A percentile compares a stretch with the other conserved stretches of the same genome.
These are phyloP conservation scores for Agrochola lychnidis DNA, from an alignment of 2,888 invertebrate species.

Conservation along the genomic window DNA sequence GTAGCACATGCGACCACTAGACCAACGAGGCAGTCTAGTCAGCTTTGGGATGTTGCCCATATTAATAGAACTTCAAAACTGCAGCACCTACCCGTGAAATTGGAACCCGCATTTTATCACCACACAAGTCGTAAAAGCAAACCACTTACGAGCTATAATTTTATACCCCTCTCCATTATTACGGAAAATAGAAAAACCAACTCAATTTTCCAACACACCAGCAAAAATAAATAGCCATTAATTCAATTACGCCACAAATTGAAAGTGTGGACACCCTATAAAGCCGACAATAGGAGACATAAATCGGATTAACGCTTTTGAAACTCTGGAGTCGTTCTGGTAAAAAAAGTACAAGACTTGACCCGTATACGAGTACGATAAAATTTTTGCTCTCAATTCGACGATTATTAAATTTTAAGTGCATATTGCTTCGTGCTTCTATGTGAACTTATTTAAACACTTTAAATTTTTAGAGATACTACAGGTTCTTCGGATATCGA, in stretches of 20 bases:
- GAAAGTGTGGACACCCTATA: constrained; percentile 54
- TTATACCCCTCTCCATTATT: constrained; percentile 14
- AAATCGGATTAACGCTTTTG: constrained; percentile 70
- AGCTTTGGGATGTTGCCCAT: neutral
- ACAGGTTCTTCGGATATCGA: no score
- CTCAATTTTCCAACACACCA: constrained; percentile 34
- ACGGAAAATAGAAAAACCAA: constrained; percentile 35
- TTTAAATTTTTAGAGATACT: neutral
- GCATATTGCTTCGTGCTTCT: constrained; percentile 13
- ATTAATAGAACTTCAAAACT: neutral
- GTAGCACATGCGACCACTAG: no score
- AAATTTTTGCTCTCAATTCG: constrained; percentile 17
- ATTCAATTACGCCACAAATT: constrained; percentile 37
- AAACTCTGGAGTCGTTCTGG: constrained; percentile 60
- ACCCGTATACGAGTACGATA: constrained; percentile 29
- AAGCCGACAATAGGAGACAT: constrained; percentile 66
- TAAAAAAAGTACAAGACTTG: constrained; percentile 50
- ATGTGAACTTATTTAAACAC: neutral
- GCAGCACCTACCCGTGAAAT: constrained; percentile 26
- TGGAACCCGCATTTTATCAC: constrained; percentile 26
- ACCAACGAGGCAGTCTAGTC: no score
- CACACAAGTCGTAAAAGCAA: constrained; percentile 28
- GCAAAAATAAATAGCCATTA: constrained; percentile 38
- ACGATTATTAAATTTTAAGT: constrained; percentile 38
- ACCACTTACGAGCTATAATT: constrained; percentile 22